Evolutionary conservation across 1,140 invertebrate genomes (phyloP).

Genomic region (Metopolophium dirhodum): DNA sequence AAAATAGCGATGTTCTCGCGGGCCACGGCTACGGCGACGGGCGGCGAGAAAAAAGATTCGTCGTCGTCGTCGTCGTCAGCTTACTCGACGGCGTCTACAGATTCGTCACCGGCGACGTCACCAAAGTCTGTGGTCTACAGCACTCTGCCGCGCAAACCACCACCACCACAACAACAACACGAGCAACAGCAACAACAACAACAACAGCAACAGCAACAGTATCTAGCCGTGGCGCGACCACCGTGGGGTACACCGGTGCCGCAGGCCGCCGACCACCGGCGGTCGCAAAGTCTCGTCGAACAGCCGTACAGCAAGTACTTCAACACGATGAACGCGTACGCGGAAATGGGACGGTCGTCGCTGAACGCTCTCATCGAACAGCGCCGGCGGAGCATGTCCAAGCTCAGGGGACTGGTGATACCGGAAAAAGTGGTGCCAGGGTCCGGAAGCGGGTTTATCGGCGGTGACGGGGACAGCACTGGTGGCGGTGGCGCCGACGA

Average conservation of each 20-base stretch:
- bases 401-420: slow-evolving; percentile 83
- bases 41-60: slow-evolving; percentile 47
- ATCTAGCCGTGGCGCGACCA: background rate
- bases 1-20: slow-evolving; percentile 87
- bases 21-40: background rate
- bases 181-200: background rate
- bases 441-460: slow-evolving; percentile 60
- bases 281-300: slow-evolving; percentile 66
- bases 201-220: background rate
- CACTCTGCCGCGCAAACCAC: slow-evolving; percentile 40
- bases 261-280: slow-evolving; percentile 61
- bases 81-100: slow-evolving; percentile 60
- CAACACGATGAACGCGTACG: slow-evolving; percentile 48
- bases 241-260: background rate
- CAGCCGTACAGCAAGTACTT: slow-evolving; percentile 61
- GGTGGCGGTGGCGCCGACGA: slow-evolving; percentile 63
- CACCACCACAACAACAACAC: slow-evolving; percentile 37
- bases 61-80: slow-evolving; percentile 59
- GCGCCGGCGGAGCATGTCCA: slow-evolving; percentile 78
- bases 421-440: slow-evolving; percentile 70
- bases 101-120: slow-evolving; percentile 61
- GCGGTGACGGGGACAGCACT: slow-evolving; percentile 62
- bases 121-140: slow-evolving; percentile 50
- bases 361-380: slow-evolving; percentile 77
- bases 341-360: slow-evolving; percentile 62